Percentiles rank a stretch among this genome's conserved stretches.
These are phyloP conservation scores for Odontamblyopus lacepedii DNA, from an alignment of 2,797 vertebrate species.

Conservation along the genomic window DNA sequence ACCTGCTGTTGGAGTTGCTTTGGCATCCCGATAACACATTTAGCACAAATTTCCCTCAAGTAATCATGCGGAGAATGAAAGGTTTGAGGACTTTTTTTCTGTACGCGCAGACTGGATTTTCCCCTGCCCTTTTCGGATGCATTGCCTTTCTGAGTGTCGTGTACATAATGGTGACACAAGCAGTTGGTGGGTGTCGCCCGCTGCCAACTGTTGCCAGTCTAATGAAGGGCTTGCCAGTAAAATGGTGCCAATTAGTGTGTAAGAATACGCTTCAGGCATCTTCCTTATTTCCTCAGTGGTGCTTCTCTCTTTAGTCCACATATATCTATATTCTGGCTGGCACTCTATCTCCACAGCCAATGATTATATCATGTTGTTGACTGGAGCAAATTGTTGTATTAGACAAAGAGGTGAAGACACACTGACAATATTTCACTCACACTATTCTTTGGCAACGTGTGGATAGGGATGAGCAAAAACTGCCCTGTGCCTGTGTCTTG, in stretches of 20 bases:
- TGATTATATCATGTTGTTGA: conserved; percentile 17
- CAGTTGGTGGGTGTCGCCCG: conserved; percentile 57
- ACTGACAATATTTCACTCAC: conserved; percentile 56
- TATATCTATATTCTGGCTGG: conserved; percentile 6
- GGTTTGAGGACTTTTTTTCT: conserved; percentile 7
- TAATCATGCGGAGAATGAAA: conserved; percentile 5
- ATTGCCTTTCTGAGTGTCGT: conserved; percentile 31
- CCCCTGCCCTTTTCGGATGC: conserved; percentile 19
- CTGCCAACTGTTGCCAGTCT: conserved; percentile 69
- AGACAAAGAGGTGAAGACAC: conserved; percentile 48
- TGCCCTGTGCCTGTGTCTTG: conserved; percentile 60
- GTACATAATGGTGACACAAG: conserved; percentile 53
- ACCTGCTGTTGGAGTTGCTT: conserved; percentile 15
- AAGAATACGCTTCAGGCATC: conserved; percentile 58
- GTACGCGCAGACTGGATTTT: conserved; percentile 18
- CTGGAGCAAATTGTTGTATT: conserved; percentile 21
- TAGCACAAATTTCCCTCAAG: conserved; percentile 13
- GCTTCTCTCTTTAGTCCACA: conserved; percentile 7
- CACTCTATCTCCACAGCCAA: conserved; percentile 14
- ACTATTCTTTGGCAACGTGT: conserved; percentile 49
- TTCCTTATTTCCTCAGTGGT: conserved; percentile 48
- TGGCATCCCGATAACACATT: conserved; percentile 9
- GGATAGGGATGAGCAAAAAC: conserved; percentile 68
- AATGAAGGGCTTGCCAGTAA: conserved; percentile 71
- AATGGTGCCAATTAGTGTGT: conserved; percentile 74